Percentiles rank a stretch among this genome's conserved stretches.
Conservation (phyloP, 2,888 invertebrate species). For the Autographa gamma region DNA sequence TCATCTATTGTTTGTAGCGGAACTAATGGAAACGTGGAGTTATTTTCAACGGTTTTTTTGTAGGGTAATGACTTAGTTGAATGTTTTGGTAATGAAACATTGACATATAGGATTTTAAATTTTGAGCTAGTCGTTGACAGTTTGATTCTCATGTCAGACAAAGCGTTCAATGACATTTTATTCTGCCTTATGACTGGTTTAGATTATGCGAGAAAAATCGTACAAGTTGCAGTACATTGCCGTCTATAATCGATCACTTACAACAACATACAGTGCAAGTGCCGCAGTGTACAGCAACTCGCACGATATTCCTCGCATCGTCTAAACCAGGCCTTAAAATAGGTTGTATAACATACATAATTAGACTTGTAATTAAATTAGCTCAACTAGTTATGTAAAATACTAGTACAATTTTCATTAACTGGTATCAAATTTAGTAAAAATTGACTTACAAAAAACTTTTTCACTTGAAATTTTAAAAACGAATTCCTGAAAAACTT, state of each 20-base stretch:
- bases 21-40: background rate
- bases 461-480: conserved; percentile 17
- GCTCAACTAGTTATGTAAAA: background rate
- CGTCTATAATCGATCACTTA: too few species aligned
- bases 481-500: conserved; percentile 26
- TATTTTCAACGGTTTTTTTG: background rate
- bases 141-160: too few species aligned
- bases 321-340: too few species aligned
- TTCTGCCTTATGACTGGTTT: too few species aligned
- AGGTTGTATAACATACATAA: background rate
- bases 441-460: background rate
- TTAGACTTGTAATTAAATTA: background rate
- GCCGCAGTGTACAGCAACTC: too few species aligned
- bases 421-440: background rate
- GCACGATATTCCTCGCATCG: too few species aligned
- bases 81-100: too few species aligned
- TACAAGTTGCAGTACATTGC: too few species aligned
- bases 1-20: background rate
- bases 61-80: background rate
- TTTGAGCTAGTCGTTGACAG: background rate
- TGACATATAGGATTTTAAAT: background rate
- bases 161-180: too few species aligned
- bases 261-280: too few species aligned
- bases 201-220: too few species aligned
- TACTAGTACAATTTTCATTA: background rate